Base-by-base conservation (phyloP, 2,113 vertebrate genomes). In the Hemichromis elongatus region DNA sequence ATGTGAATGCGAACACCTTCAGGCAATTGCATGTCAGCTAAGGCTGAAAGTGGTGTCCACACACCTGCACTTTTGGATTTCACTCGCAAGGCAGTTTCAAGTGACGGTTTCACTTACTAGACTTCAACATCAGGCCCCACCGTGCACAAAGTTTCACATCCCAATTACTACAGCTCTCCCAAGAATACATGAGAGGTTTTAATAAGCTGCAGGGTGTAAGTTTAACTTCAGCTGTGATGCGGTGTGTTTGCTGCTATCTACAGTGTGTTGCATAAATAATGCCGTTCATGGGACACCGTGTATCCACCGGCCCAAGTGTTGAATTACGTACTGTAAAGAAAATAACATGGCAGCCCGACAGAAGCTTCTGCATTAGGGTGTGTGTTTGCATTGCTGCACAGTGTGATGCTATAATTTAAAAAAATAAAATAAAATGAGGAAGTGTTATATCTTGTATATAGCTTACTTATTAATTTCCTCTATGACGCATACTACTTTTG, bases 81-180 rank as follows among this genome's bases (percentile, higher is more conserved):
- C 93, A 90, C 88, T 92, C 91, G 78, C 83, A 50, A 52, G 77
- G 81, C 80, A 89, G 88, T 90, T 91, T 94, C 89, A 86, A 86
- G 83, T 94, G 88, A 91, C 91, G 28, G 87, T 90, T 89, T 90
- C 82, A 83, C 77, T 92, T 88, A 89, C 88, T 85, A 63, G 63
- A 88, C 45, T 45, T 75, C 18, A 13, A 85, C 73, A 83, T 75
- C 4, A 35, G 55, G 70, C 68, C 56, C 85, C 78, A 59, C 21
- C 10, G 3, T 53, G 85, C 53, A 24, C 77, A 33, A 37, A 81
- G 87, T 92, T 92, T 92, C 93, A 91, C 89, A 92, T 92, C 92
- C 90, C 77, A 82, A 70, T 83, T 87, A 68, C 66, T 45, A 40
- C 19, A 21, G 35, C 14, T 45, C 3, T 68, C 79, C 75, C 50